A percentile compares a stretch with the other conserved stretches of the same genome.
Conservation (phyloP, 2,113 vertebrate genomes). For the Podilymbus podiceps region DNA sequence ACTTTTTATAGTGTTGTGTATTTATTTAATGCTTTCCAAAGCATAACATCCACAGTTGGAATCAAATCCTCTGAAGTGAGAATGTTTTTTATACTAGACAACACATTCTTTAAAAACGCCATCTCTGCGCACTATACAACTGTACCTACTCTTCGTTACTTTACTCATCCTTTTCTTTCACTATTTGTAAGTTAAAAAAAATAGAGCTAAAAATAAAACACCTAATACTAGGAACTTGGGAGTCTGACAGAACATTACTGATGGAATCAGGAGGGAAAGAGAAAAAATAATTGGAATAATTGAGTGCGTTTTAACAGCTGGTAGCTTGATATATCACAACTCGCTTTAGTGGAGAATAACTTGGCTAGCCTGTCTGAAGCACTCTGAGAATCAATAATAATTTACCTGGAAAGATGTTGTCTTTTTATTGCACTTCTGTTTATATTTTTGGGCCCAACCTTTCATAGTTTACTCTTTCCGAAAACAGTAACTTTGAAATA, state of each 20-base stretch:
- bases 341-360: background rate
- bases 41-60: background rate
- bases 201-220: background rate
- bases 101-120: background rate
- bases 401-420: background rate
- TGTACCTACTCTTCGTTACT: background rate
- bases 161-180: background rate
- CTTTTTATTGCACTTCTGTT: background rate
- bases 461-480: background rate
- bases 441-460: background rate
- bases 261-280: background rate
- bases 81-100: background rate
- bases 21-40: background rate
- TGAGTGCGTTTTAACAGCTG: background rate
- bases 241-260: background rate
- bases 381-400: background rate
- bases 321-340: background rate
- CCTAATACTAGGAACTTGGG: background rate
- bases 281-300: background rate
- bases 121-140: background rate
- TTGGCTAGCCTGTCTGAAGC: background rate
- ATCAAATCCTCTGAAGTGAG: background rate
- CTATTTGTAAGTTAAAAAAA: background rate
- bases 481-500: background rate
- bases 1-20: background rate